phyloP scores from a whole-genome alignment of 2,888 invertebrate genomes.

The Metellina segmentata region DNA sequence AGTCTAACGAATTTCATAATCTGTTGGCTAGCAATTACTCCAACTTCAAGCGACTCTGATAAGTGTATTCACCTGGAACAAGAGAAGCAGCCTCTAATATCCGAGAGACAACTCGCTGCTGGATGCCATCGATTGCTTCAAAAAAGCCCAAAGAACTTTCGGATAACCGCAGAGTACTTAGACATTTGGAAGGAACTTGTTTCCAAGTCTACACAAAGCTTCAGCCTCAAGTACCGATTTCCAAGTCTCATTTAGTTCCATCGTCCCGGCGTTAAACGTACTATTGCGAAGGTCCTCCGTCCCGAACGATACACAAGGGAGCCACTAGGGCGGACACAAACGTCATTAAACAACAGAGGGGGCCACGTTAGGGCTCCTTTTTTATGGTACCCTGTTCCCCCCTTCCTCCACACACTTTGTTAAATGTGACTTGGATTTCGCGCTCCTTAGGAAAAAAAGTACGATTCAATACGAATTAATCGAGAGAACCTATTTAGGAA shows the following conservation, averaged over 20 bases:
- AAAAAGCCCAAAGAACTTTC: neutral
- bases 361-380: constrained; percentile 4
- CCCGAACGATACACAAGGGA: constrained; percentile 56
- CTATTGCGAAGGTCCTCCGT: constrained; percentile 48
- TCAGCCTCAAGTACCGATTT: constrained; percentile 62
- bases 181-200: constrained; percentile 6
- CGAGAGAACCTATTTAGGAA: neutral
- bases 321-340: constrained; percentile 50
- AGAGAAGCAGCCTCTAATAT: too few species aligned
- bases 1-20: too few species aligned
- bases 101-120: neutral
- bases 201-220: constrained; percentile 6
- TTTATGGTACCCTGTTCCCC: constrained; percentile 33
- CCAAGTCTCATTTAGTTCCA: constrained; percentile 37
- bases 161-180: constrained; percentile 25
- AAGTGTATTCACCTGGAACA: too few species aligned
- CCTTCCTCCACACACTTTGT: neutral
- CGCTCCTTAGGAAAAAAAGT: neutral
- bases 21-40: too few species aligned
- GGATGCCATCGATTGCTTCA: constrained; percentile 1
- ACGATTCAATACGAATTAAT: neutral
- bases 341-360: constrained; percentile 54
- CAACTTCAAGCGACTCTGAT: too few species aligned
- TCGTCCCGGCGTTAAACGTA: constrained; percentile 51
- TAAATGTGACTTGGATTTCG: neutral